Percentiles rank a stretch among this genome's conserved stretches.
phyloP scores from a whole-genome alignment of 2,797 vertebrate genomes.

The Balearica regulorum region DNA sequence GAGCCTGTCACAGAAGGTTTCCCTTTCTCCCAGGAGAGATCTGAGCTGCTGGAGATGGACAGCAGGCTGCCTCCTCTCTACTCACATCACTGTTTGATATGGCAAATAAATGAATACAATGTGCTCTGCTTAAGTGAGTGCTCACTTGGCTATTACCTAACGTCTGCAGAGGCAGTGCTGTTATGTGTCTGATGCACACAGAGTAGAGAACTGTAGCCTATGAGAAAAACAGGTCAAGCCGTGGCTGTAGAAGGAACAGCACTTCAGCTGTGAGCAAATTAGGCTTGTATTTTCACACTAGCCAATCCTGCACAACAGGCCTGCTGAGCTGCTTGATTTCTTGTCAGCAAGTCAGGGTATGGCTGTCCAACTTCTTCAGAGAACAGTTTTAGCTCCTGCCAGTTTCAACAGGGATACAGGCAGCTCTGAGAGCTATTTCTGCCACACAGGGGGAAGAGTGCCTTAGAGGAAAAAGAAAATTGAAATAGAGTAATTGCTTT shows the following conservation, averaged over 20 bases:
- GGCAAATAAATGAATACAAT: rapidly evolving
- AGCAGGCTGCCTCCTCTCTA: not conserved
- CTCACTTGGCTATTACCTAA: not conserved
- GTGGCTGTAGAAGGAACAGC: not conserved
- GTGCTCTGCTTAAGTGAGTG: not conserved
- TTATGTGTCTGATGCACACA: not conserved
- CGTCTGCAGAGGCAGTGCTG: not conserved
- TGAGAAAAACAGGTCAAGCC: not conserved
- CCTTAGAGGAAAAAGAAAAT: not conserved
- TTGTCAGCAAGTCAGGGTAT: not conserved
- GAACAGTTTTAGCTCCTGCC: not conserved
- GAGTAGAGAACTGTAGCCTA: not conserved
- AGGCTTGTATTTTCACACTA: not conserved
- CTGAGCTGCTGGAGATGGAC: not conserved
- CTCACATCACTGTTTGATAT: not conserved
- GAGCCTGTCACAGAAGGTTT: not conserved
- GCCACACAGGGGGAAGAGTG: not conserved
- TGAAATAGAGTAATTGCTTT: not conserved
- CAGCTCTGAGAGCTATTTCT: not conserved
- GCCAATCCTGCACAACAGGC: not conserved
- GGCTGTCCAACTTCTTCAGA: not conserved
- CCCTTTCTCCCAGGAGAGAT: not conserved
- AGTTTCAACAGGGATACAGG: not conserved
- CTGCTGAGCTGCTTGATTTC: not conserved
- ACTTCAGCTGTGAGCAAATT: not conserved